Conservation (phyloP, 2,888 invertebrate species). For the Parthenolecanium corni region DNA sequence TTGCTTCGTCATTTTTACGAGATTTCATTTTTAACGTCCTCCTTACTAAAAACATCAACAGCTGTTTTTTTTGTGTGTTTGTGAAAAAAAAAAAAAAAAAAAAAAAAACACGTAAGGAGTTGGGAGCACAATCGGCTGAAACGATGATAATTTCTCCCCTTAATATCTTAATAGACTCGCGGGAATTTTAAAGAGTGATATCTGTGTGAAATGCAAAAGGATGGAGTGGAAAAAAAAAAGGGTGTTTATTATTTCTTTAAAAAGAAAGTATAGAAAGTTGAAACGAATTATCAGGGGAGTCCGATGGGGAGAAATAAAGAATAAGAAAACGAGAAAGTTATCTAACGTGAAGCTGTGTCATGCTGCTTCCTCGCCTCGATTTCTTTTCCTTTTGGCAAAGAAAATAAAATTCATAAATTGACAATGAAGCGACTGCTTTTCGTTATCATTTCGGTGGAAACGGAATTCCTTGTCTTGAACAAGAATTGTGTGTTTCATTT, state of each 20-base stretch:
- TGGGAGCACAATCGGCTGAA: too few relatives aligned
- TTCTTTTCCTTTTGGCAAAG: background rate
- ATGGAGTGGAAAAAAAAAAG: background rate
- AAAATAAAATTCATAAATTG: background rate
- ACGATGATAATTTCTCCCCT: slow-evolving; percentile 7
- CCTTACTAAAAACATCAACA: background rate
- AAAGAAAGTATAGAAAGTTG: background rate
- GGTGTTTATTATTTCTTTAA: slow-evolving; percentile 1
- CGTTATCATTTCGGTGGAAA: slow-evolving; percentile 10
- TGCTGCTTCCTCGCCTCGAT: background rate
- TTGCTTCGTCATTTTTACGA: background rate
- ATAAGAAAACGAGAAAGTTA: too few relatives aligned
- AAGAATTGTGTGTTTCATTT: too few relatives aligned
- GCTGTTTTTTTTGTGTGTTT: background rate
- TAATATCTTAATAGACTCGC: slow-evolving; percentile 23
- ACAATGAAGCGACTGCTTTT: slow-evolving; percentile 11
- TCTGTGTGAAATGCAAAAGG: background rate
- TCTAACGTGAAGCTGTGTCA: background rate
- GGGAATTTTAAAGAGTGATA: slow-evolving; percentile 16
- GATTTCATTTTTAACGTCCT: background rate
- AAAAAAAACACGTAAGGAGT: too few relatives aligned
- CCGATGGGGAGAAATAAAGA: background rate
- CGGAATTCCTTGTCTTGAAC: background rate
- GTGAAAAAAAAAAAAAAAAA: too few relatives aligned
- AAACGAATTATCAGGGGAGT: too few relatives aligned